phyloP scores from a whole-genome alignment of 1,140 invertebrate species.

The Dendroctonus valens region DNA sequence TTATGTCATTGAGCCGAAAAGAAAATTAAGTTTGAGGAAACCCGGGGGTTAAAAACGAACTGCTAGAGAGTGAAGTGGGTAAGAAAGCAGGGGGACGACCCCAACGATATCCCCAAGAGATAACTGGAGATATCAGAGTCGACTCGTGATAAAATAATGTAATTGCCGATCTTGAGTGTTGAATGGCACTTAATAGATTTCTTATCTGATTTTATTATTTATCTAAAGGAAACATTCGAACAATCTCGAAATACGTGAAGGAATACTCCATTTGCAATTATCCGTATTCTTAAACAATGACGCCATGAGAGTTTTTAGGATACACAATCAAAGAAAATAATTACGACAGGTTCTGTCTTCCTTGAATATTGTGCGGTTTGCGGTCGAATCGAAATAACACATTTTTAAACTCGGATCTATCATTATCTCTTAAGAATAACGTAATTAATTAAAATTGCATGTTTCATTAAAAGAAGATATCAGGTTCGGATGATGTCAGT shows the following conservation, averaged over 20 bases:
- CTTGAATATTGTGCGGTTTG: slow-evolving; percentile 2
- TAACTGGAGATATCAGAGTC: slow-evolving; percentile 3
- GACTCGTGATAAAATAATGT: slow-evolving; percentile 10
- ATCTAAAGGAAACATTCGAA: too few species aligned
- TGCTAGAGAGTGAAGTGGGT: background rate
- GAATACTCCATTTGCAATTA: too few species aligned
- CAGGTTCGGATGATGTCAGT: slow-evolving; percentile 6
- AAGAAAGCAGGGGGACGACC: slow-evolving; percentile 5
- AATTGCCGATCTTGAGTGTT: slow-evolving; percentile 4
- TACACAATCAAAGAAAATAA: too few species aligned
- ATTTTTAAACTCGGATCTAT: slow-evolving; percentile 2
- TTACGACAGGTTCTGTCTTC: background rate
- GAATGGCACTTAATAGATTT: too few species aligned
- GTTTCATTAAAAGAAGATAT: slow-evolving; percentile 4
- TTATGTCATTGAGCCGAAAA: too few species aligned
- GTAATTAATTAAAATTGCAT: slow-evolving; percentile 10
- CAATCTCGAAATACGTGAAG: too few species aligned
- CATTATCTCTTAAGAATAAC: background rate
- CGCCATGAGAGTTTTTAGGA: too few species aligned
- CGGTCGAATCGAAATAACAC: slow-evolving; percentile 6
- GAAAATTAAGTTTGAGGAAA: too few species aligned
- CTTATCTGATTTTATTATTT: too few species aligned
- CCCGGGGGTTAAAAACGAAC: background rate
- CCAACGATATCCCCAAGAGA: background rate
- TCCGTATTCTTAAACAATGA: too few species aligned